These are phyloP conservation scores for Helarctos malayanus DNA, from an alignment of 2,797 vertebrate genomes.

Conservation along the genomic window DNA sequence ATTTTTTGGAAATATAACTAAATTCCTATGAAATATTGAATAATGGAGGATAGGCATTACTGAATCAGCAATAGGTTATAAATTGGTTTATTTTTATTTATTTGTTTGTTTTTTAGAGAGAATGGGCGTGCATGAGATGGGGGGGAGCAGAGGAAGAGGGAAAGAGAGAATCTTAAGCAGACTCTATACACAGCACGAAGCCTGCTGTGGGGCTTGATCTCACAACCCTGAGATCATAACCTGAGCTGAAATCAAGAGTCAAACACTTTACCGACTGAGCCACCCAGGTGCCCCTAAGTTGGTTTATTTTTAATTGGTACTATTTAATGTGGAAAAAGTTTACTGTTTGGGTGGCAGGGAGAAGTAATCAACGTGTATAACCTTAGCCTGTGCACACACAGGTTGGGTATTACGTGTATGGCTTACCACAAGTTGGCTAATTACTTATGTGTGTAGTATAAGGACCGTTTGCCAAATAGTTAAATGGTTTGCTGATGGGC, in stretches of 20 bases:
- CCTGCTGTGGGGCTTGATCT: background rate
- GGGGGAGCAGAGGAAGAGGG: background rate
- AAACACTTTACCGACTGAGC: background rate
- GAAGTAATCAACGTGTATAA: background rate
- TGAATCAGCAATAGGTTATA: background rate
- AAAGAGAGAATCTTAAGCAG: background rate
- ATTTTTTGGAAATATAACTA: constrained; percentile 23
- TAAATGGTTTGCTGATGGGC: background rate
- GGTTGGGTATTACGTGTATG: background rate
- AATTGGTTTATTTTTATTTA: background rate
- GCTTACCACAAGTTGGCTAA: background rate
- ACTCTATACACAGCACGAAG: background rate
- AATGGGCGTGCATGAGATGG: no score
- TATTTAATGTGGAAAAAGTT: background rate
- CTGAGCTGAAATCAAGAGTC: background rate
- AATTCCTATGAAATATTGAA: background rate
- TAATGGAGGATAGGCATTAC: background rate
- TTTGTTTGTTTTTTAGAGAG: no score
- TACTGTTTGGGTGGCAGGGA: background rate
- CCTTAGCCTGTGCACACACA: background rate
- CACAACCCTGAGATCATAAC: background rate
- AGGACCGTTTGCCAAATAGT: background rate
- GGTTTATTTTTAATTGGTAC: background rate
- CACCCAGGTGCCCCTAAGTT: background rate
- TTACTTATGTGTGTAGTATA: background rate